Evolutionary conservation across 2,113 vertebrate species (phyloP), one percentile per base, ranked within the genome.

Genomic region (Colistium nudipinnis): DNA sequence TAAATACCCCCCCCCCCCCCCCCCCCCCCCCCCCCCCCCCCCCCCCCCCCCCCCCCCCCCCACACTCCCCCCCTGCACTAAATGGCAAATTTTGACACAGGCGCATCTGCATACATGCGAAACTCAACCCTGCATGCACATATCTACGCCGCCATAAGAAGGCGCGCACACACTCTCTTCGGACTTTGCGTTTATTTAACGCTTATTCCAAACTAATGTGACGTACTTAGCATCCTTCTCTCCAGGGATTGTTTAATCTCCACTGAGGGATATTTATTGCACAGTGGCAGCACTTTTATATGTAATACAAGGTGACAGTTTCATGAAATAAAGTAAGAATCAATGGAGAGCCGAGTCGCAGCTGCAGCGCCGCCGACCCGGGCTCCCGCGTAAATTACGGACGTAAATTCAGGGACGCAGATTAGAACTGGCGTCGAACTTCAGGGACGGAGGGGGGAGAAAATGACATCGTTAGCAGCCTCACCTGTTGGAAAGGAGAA

Each of bases 231-330:
- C 66, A 59, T 79, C 56, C 59, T 74, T 44, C 59, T 59, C 36
- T 7, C 65, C 43, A 38, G 51, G 28, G 36, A 74, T 70, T 76
- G 53, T 83, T 67, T 70, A 75, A 87, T 83, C 53, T 62, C 67
- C 13, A 12, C 36, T 38, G 56, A 79, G 60, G 47, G 77, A 77
- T 59, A 83, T 84, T 47, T 80, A 77, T 80, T 54, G 47, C 55
- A 53, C 33, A 17, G 14, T 16, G 41, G 47, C 48, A 17, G 36
- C 24, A 28, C 41, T 47, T 81, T 61, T 28, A 56, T 68, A 36
- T 81, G 65, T 76, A 85, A 88, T 43, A 70, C 44, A 65, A 60
- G 60, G 55, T 77, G 78, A 80, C 81, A 77, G 71, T 75, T 83
- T 81, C 69, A 78, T 76, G 27, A 75, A 82, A 84, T 71, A 67